phyloP scores from a whole-genome alignment of 2,113 vertebrate genomes.

The Copsychus sechellarum region DNA sequence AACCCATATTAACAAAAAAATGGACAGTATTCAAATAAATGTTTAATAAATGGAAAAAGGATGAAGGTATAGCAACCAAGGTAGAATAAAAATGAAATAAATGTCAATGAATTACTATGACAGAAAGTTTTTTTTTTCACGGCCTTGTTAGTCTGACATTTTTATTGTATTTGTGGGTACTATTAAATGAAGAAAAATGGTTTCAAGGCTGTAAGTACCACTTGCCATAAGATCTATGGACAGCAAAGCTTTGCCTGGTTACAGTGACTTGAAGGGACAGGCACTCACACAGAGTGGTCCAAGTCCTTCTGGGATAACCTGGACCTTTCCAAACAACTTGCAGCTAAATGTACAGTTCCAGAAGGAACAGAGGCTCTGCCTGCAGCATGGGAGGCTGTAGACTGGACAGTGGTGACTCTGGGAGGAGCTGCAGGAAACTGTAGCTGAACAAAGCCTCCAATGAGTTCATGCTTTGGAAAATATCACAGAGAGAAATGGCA shows the following conservation, averaged over 20 bases:
- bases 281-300: fast-evolving
- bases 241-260: neutral
- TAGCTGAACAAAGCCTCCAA: neutral
- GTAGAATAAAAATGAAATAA: neutral
- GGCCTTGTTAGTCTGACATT: neutral
- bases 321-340: neutral
- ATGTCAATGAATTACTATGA: neutral
- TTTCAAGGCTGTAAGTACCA: neutral
- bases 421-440: neutral
- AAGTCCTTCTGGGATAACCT: neutral
- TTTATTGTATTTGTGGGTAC: neutral
- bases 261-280: neutral
- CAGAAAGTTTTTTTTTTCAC: neutral
- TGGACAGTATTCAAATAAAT: neutral
- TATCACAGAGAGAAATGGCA: neutral
- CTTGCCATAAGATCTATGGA: neutral
- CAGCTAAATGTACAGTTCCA: neutral
- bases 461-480: neutral
- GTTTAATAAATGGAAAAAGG: neutral
- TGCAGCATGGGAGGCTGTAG: neutral
- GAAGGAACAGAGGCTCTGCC: neutral
- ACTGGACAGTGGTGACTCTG: neutral
- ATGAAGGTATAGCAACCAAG: neutral
- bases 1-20: neutral
- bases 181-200: neutral